Base-by-base conservation (phyloP, 2,797 vertebrate species). In the Chelmon rostratus region DNA sequence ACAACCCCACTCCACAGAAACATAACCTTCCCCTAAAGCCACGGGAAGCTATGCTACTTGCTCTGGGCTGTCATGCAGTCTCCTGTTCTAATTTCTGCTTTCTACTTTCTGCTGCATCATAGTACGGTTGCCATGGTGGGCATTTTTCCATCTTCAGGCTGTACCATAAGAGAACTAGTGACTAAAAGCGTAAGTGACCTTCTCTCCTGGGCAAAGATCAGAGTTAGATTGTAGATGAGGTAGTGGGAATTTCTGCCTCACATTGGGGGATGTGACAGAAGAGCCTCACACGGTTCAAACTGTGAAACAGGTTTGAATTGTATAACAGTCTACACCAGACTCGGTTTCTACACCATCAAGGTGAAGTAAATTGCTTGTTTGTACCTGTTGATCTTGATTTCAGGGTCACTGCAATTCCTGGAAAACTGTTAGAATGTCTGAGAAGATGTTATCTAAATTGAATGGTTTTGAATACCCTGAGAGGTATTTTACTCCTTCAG, bases 91-190 rank as follows among this genome's bases (percentile, higher is more conserved):
- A 82, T 86, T 78, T 78, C 80, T 79, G 81, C 87, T n/a, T n/a
- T n/a, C n/a, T n/a, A n/a, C n/a, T n/a, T n/a, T 79, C 69, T 15
- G 53, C 40, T 86, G 71, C 74, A 40, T 78, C 50, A 18, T 50
- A 37, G 75, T 62, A 49, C 8, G 2, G 86, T 89, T 90, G 56
- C 78, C 68, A 86, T 73, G 74, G 76, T 23, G 63, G 83, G 25
- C 50, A 78, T 86, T 59, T 80, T 81, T 84, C 76, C 69, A 78
- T 69, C 56, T 68, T 65, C 13, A 47, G 46, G 10, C 77, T 76
- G 38, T 25, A 53, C 37, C 46, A 40, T 9, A 59, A 56, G 42
- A 76, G 44, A 35, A 11, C n/a, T 1, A 35, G 33, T 66, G 42
- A 70, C 40, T 59, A 44, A 56, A 67, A 76, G 23, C 18, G 4